Evolutionary conservation across 2,888 invertebrate species (phyloP), one percentile per base, ranked within the genome.

Genomic region (Lasioglossum figueresi): DNA sequence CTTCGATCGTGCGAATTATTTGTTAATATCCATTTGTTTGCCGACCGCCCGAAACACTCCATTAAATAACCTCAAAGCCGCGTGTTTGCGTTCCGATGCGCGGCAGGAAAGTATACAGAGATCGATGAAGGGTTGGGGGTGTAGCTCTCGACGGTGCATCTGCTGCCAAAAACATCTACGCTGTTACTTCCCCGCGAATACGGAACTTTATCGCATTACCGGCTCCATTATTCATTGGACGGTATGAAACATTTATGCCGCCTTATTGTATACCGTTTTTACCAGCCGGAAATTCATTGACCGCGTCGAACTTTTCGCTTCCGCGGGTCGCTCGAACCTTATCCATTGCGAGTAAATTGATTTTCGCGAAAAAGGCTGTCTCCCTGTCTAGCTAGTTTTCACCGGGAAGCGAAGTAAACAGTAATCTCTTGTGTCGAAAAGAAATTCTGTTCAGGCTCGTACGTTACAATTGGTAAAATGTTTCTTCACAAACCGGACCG

Each of bases 11-110:
- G 31, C 70, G 73, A 88, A 88, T 83, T 84, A 84, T 88, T 88
- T 80, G 88, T 88, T 88, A 88, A 88, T 88, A 88, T 78, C 87
- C 84, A 83, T 84, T 82, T 88, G 73, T 77, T 75, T 76, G 86
- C 82, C 52, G 27, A 71, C 75, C 70, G 72, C 76, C 75, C 80
- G 86, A 79, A 84, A 84, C 80, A 82, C 68, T 84, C 86, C 82
- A 86, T 84, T 76, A 78, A 83, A 86, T 80, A 88, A 88, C 86
- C 86, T 76, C 86, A 83, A 88, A 87, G 80, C 88, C 86, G 72
- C 81, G 63, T 83, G 78, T 81, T 84, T 81, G 78, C 78, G 82
- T 79, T 83, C 73, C 72, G 75, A 83, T 86, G 77, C 72, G 66
- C 78, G 56, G 72, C 12, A 37, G 23, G 76, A 84, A 88, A 88